phyloP scores from a whole-genome alignment of 30 jellyfish, hydroid and myxozoan species.

The Phacellophora camtschatica region DNA sequence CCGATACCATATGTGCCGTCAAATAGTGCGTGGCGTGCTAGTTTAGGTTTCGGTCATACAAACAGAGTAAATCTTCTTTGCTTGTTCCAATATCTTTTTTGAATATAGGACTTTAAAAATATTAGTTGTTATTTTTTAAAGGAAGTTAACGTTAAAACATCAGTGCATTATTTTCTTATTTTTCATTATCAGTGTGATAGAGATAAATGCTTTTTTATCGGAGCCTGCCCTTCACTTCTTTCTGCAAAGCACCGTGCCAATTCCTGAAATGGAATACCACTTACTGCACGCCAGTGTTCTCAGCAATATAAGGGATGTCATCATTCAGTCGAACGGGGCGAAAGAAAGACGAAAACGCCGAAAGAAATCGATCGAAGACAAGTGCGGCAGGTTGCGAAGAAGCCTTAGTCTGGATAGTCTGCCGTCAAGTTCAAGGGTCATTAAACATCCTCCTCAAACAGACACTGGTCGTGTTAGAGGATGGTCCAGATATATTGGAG shows the following conservation, averaged over 20 bases:
- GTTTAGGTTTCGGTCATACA: too few relatives aligned
- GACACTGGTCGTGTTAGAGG: conserved; percentile 85
- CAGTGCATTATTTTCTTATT: too few relatives aligned
- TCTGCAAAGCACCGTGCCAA: conserved; percentile 83
- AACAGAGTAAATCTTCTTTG: too few relatives aligned
- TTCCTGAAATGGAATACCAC: conserved; percentile 85
- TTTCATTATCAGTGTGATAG: conserved; percentile 72
- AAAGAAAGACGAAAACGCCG: conserved; percentile 57
- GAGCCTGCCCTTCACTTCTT: conserved; percentile 97
- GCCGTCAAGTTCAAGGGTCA: conserved; percentile 18
- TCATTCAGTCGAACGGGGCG: conserved; percentile 59
- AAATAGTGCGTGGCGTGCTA: too few relatives aligned
- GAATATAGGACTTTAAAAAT: too few relatives aligned
- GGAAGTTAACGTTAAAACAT: too few relatives aligned
- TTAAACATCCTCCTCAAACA: conserved; percentile 12
- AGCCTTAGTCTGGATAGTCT: conserved; percentile 81
- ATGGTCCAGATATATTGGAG: conserved; percentile 95
- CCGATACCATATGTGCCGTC: too few relatives aligned
- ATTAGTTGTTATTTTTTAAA: too few relatives aligned
- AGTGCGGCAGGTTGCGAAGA: conserved; percentile 56
- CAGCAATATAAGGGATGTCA: conserved; percentile 90
- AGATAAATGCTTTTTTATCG: conserved; percentile 85
- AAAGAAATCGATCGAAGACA: conserved; percentile 22
- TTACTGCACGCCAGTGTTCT: conserved; percentile 66
- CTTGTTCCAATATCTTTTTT: too few relatives aligned